Conservation (phyloP, 2,113 vertebrate genomes). For the Vulpes vulpes region DNA sequence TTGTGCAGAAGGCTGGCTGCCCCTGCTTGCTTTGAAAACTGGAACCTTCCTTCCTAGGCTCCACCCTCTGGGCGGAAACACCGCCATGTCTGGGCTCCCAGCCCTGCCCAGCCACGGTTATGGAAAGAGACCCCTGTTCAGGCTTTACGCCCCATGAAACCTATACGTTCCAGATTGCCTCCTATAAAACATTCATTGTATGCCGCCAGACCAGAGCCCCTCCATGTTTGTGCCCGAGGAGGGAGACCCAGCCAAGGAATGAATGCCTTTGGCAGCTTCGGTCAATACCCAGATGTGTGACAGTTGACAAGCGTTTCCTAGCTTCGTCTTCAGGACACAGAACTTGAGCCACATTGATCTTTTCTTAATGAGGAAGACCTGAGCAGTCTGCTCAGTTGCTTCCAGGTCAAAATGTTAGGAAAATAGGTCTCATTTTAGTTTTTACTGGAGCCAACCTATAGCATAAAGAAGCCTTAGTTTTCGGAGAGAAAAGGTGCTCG, state of each 20-base stretch:
- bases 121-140: background rate
- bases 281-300: background rate
- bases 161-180: background rate
- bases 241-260: background rate
- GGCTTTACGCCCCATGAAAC: background rate
- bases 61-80: background rate
- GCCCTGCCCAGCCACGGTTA: accelerated
- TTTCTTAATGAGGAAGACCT: background rate
- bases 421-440: background rate
- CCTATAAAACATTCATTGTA: background rate
- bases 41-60: background rate
- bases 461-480: constrained; percentile 25
- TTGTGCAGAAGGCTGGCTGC: background rate
- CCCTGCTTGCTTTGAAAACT: background rate
- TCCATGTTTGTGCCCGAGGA: background rate
- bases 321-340: background rate
- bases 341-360: background rate
- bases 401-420: background rate
- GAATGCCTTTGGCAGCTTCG: background rate
- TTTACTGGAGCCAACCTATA: background rate
- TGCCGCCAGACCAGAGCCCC: background rate
- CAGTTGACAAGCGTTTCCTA: background rate
- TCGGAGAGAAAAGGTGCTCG: constrained; percentile 23
- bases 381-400: background rate
- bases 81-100: accelerated